phyloP scores from a whole-genome alignment of 2,888 invertebrate species.

The Acrobasis suavella region DNA sequence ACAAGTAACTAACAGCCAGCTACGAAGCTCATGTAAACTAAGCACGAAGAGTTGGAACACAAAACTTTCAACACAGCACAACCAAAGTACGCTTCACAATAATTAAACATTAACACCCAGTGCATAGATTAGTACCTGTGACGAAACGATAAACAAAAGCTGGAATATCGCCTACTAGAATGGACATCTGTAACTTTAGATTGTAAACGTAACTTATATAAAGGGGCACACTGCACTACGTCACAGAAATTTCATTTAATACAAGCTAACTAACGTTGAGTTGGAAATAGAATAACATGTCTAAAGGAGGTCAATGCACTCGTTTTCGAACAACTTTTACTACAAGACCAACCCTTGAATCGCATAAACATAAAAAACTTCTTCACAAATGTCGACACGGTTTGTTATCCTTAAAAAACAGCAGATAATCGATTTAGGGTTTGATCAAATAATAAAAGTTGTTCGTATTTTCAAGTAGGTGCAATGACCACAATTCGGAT shows the following conservation, averaged over 20 bases:
- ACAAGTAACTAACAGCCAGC: not conserved
- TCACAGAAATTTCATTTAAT: not conserved
- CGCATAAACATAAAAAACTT: no score
- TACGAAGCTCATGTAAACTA: slow-evolving; percentile 39
- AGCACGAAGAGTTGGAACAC: slow-evolving; percentile 54
- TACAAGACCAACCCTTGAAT: no score
- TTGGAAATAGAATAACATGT: no score
- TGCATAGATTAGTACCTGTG: slow-evolving; percentile 76
- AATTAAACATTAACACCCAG: slow-evolving; percentile 66
- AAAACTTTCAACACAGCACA: slow-evolving; percentile 70
- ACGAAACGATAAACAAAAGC: slow-evolving; percentile 66
- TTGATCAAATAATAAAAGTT: no score
- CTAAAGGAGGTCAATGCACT: no score
- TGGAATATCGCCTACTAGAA: slow-evolving; percentile 66
- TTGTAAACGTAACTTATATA: slow-evolving; percentile 30
- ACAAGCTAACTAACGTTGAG: not conserved
- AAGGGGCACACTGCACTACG: slow-evolving; percentile 17
- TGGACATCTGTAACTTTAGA: slow-evolving; percentile 47
- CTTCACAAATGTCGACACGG: no score
- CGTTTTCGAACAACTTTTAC: no score
- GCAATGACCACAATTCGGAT: no score
- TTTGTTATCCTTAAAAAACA: no score
- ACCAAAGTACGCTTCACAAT: slow-evolving; percentile 55
- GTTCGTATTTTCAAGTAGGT: no score
- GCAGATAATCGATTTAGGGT: no score